These are phyloP conservation scores for Nerophis ophidion DNA, from an alignment of 2,113 vertebrate genomes.

Conservation along the genomic window DNA sequence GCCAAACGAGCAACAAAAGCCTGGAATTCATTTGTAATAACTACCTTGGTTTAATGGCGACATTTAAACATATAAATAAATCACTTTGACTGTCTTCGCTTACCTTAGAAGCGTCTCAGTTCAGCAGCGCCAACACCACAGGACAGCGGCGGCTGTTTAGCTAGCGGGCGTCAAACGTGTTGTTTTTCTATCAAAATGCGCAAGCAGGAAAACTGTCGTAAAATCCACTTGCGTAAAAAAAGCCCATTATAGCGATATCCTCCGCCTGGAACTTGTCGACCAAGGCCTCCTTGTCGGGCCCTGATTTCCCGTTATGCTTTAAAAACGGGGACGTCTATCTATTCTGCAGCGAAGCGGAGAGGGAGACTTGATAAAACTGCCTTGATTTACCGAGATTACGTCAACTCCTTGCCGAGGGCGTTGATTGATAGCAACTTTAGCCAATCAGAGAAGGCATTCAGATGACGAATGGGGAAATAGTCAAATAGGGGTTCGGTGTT, in stretches of 20 bases:
- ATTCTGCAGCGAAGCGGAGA: conserved; percentile 38
- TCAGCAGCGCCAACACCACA: conserved; percentile 35
- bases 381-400: conserved; percentile 76
- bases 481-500: conserved; percentile 44
- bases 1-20: neutral
- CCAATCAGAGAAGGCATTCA: conserved; percentile 43
- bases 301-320: conserved; percentile 28
- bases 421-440: conserved; percentile 31
- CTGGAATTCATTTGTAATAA: conserved; percentile 7
- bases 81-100: conserved; percentile 25
- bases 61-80: neutral
- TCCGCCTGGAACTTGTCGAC: conserved; percentile 29
- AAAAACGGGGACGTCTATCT: conserved; percentile 37
- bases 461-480: conserved; percentile 10
- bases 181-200: conserved; percentile 59
- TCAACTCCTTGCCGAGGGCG: conserved; percentile 61
- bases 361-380: conserved; percentile 59
- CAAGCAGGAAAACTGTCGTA: conserved; percentile 40
- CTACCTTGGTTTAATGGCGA: neutral
- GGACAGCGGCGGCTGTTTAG: conserved; percentile 45
- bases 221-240: conserved; percentile 56
- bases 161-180: conserved; percentile 46
- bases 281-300: conserved; percentile 6
- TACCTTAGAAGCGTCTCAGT: conserved; percentile 54
- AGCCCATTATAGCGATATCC: conserved; percentile 66